Conservation (phyloP, 2,888 invertebrate genomes). For the Plutella xylostella region DNA sequence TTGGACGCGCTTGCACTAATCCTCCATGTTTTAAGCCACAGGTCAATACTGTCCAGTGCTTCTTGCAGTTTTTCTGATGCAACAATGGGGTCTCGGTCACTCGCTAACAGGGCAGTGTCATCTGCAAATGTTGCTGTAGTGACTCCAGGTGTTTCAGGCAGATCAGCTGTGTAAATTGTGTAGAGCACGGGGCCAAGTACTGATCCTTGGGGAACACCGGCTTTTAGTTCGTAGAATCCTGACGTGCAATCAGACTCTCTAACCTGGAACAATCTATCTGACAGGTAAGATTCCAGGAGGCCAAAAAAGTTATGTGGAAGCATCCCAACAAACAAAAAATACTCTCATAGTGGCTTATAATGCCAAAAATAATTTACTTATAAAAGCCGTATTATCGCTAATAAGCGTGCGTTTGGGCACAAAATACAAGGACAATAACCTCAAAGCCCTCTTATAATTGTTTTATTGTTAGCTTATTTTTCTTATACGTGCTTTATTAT, state of each 20-base stretch:
- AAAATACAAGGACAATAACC: too few relatives aligned
- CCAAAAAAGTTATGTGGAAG: constrained; percentile 8
- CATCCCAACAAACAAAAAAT: too few relatives aligned
- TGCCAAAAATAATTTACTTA: too few relatives aligned
- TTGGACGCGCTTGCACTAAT: constrained; percentile 12
- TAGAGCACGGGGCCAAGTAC: constrained; percentile 3
- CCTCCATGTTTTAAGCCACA: constrained; percentile 15
- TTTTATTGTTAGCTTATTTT: too few relatives aligned
- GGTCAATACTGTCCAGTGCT: constrained; percentile 2
- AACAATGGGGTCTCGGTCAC: constrained; percentile 2
- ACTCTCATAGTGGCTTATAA: too few relatives aligned
- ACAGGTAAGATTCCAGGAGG: constrained; percentile 7
- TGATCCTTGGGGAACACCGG: constrained; percentile 8
- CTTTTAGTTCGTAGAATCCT: constrained; percentile 1
- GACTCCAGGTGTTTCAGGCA: too few relatives aligned
- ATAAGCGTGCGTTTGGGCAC: too few relatives aligned
- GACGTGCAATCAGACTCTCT: neutral
- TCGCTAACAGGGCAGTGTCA: constrained; percentile 11
- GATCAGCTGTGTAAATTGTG: constrained; percentile 6
- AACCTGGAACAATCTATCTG: constrained; percentile 5
- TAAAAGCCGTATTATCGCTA: too few relatives aligned
- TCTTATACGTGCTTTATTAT: too few relatives aligned
- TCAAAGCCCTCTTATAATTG: too few relatives aligned
- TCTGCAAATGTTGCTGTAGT: constrained; percentile 15
- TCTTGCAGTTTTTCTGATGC: constrained; percentile 11